Conservation (phyloP, 2,888 invertebrate genomes). For the Drosophila mulleri region DNA sequence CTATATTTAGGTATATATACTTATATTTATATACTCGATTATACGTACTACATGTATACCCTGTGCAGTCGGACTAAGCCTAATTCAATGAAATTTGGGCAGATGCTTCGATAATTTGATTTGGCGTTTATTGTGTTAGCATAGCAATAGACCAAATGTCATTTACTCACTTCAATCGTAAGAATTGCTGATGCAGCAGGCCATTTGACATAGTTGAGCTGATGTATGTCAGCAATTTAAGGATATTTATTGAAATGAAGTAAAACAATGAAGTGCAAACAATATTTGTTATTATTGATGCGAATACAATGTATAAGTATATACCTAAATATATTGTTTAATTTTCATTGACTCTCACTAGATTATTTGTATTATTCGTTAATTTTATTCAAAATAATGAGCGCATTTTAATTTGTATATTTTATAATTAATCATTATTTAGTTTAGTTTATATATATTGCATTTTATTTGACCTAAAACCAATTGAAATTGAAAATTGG, state of each 20-base stretch:
- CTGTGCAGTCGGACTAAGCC: background rate
- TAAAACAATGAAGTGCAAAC: background rate
- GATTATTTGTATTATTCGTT: no score
- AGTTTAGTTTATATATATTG: no score
- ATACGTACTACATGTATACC: constrained; percentile 18
- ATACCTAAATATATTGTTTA: background rate
- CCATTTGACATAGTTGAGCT: background rate
- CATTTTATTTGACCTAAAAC: no score
- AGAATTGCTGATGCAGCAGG: background rate
- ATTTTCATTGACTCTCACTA: no score
- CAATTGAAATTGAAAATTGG: no score
- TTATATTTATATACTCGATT: background rate
- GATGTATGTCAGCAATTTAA: background rate
- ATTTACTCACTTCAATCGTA: background rate
- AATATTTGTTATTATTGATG: background rate
- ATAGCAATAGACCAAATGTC: background rate
- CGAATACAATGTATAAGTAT: background rate
- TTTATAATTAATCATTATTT: no score
- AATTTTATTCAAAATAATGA: no score
- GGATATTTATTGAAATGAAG: background rate
- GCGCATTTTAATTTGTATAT: no score
- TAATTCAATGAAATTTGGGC: constrained; percentile 2
- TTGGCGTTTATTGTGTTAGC: background rate
- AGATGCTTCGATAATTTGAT: background rate
- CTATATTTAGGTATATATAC: background rate